Evolutionary conservation across 2,888 invertebrate genomes (phyloP), one percentile per base, ranked within the genome.

Genomic region (Drosophila siamana): DNA sequence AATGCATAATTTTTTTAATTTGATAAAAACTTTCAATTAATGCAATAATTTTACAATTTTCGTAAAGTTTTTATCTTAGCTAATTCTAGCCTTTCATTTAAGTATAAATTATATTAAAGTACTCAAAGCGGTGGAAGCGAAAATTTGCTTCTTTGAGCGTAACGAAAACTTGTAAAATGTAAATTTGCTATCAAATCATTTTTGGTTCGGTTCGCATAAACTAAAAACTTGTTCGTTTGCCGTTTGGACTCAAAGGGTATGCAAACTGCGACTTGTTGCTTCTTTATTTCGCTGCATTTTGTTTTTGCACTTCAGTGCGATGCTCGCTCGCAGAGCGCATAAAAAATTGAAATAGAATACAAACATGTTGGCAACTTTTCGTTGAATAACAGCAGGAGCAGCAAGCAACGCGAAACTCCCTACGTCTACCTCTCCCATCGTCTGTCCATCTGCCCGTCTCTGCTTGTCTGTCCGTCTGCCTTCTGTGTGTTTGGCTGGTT

Each of bases 341-440:
- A 75, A 65, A 80, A 84, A 82, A 80, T 84, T 84, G 68, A 78
- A 87, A 87, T 78, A 68, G 74, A 74, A 85, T 70, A 80, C 82
- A 77, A 88, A 77, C 69, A 86, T 74, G 80, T 74, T 86, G 79
- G 52, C 74, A 86, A 83, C 88, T 80, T 88, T 85, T 69, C 57
- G 63, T 68, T 55, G 48, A 63, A 56, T 65, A 71, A 69, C 70
- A 71, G 19, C 63, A 57, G 28, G 47, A 41, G 47, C 51, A 30
- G 11, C 59, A 64, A 64, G 28, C 60, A 67, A 13, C 54, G n/a
- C n/a, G n/a, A n/a, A 69, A 43, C 33, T 22, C 43, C 41, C 4
- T 3, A n/a, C n/a, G n/a, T n/a, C 15, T 7, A 11, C 9, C 2
- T 19, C 11, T n/a, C 33, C 11, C 33, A 33, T 33, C 1, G 30